Base-by-base conservation (phyloP, 2,797 vertebrate genomes). In the Micropoecilia bifurca region DNA sequence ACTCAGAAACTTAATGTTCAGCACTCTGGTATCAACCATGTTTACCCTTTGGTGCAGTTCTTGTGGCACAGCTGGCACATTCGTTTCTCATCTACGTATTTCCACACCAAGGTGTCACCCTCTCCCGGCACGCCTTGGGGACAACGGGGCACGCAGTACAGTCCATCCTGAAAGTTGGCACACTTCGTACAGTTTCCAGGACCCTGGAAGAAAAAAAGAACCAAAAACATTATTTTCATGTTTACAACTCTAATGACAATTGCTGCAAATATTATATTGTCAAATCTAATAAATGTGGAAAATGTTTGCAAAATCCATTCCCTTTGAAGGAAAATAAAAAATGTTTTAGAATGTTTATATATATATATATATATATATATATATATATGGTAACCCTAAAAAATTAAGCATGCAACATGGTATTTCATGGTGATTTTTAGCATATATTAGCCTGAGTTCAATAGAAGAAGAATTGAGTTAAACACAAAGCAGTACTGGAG, bases 31-130 rank as follows among this genome's bases (percentile, higher is more conserved):
- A 12, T 61, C 25, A 2, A 41, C 36, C 3, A n/a, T 74, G 78
- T 77, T 91, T 89, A 99, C 99, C 97, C 97, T 0, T 96, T 96
- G 77, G 97, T 97, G 87, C 99, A 99, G 95, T 99, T 98, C 22
- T 92, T 90, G 90, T 99, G 97, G 92, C 99, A 99, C 3, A 97
- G 95, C 89, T 96, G 97, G 90, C 98, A 99, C 74, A 97, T 91
- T 9, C 85, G 94, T 75, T 82, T 91, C 25, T 90, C 81, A 0
- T 99, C 97, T 0, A 96, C 93, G 0, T 97, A 99, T 91, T 99
- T 99, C 97, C 98, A 99, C 83, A 99, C 94, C 0, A 98, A 90
- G 1, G 94, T 95, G 80, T 96, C 96, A 4, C 97, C 97, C 82
- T 98, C 96, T 0, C 97, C 98, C 39, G 96, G 94, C 80, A 99